Base-by-base conservation (phyloP, 1,140 invertebrate species). In the Frieseomelitta varia region DNA sequence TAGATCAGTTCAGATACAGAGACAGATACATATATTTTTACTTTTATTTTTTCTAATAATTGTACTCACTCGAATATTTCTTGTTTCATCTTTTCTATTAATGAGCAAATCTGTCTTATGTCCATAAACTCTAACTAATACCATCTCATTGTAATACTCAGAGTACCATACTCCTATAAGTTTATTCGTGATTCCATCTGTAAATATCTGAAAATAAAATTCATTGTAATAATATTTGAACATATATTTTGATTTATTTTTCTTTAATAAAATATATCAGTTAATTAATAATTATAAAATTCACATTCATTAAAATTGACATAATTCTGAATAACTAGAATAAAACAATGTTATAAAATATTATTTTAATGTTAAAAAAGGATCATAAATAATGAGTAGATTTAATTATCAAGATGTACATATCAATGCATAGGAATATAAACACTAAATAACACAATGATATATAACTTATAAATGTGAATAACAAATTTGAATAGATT, bases 161-260 rank as follows among this genome's bases (percentile, higher is more conserved):
- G 76, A 79, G 85, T 90, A 89, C 91, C 92, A 97, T 89, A 98
- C 97, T 51, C 97, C 97, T 71, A 99, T 95, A 84, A 99, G 96
- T 94, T 98, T 98, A 95, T 99, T 99, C 73, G 99, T 99, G 77
- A 99, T 98, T 53, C 99, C 99, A 96, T 99, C 98, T 79, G 98
- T 99, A 94, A 99, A 99, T 89, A 97, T 93, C 98, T 99, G 93
- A 93, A 93, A 88, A 56, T 78, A 77, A 67, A 71, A 68, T 51
- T 65, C 0, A 55, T 39, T 17, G 17, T 58, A 15, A 14, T 73
- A 30, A 12, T 56, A 39, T 71, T 15, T 30, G 6, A 61, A 77
- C 2, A 77, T 12, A 47, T 19, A 39, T n/a, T 61, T 75, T 4
- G 24, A 61, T n/a, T 65, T 65, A 65, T 65, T n/a, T 30, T 30